Conservation (phyloP, 2,888 invertebrate genomes). For the Pyrocoelia pectoralis region DNA sequence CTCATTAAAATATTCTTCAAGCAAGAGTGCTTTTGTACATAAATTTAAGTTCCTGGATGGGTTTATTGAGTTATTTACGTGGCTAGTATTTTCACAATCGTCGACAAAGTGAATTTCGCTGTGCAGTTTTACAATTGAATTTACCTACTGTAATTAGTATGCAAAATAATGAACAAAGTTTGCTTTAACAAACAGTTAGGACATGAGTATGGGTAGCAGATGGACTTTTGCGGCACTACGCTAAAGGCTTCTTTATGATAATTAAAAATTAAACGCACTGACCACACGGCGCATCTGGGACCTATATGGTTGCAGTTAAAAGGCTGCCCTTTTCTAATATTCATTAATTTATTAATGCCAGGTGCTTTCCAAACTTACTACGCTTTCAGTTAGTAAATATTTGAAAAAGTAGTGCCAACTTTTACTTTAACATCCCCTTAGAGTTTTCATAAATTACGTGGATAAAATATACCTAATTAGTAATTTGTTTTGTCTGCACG, state of each 20-base stretch:
- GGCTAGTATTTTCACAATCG: not conserved
- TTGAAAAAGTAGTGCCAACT: slow-evolving; percentile 19
- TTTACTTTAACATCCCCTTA: slow-evolving; percentile 12
- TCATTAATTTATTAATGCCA: slow-evolving; percentile 30
- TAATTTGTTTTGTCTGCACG: slow-evolving; percentile 7
- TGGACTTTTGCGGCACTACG: slow-evolving; percentile 31
- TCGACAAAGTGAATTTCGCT: not conserved
- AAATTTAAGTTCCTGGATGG: no score
- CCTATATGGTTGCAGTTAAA: slow-evolving; percentile 32
- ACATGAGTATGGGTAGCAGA: slow-evolving; percentile 30
- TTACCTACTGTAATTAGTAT: slow-evolving; percentile 31
- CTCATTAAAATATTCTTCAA: not conserved
- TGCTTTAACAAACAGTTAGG: slow-evolving; percentile 25
- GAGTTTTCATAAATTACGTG: not conserved
- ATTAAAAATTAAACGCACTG: slow-evolving; percentile 37
- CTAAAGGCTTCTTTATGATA: slow-evolving; percentile 34
- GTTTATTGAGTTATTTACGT: no score
- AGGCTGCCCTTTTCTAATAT: slow-evolving; percentile 31
- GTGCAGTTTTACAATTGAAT: slow-evolving; percentile 21
- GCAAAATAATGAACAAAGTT: slow-evolving; percentile 35
- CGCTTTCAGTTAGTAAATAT: slow-evolving; percentile 23
- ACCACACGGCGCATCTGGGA: slow-evolving; percentile 37
- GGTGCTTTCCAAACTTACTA: slow-evolving; percentile 26
- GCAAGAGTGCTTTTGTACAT: no score
- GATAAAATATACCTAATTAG: slow-evolving; percentile 7